phyloP scores from a whole-genome alignment of 2,888 invertebrate species.

The Mythimna impura region DNA sequence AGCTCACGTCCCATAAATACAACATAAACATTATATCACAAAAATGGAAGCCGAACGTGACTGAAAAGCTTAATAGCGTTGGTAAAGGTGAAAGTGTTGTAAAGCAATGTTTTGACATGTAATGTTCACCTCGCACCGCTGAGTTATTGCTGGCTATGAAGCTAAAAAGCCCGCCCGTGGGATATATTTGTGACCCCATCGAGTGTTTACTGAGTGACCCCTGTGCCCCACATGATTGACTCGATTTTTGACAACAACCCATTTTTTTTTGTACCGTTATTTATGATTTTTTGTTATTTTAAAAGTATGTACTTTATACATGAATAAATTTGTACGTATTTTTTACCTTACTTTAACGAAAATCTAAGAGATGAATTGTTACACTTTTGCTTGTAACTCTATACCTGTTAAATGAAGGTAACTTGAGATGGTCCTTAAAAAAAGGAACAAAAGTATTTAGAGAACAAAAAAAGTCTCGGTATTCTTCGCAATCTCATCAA shows the following conservation, averaged over 20 bases:
- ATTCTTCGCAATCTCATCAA: neutral
- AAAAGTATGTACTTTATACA: slow-evolving; percentile 1
- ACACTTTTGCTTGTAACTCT: neutral
- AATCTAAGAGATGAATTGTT: neutral
- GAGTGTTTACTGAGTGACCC: slow-evolving; percentile 11
- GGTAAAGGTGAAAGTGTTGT: slow-evolving; percentile 40
- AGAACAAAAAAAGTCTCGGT: neutral
- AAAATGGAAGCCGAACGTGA: slow-evolving; percentile 44
- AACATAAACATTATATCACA: slow-evolving; percentile 32
- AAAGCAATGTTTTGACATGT: slow-evolving; percentile 44
- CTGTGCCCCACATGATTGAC: slow-evolving; percentile 15
- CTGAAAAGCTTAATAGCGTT: slow-evolving; percentile 40
- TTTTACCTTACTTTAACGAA: neutral
- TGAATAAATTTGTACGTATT: slow-evolving; percentile 6
- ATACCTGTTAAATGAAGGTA: slow-evolving; percentile 16
- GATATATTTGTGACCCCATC: neutral
- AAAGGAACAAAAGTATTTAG: neutral
- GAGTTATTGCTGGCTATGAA: slow-evolving; percentile 24
- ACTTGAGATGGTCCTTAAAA: neutral
- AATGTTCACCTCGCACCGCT: slow-evolving; percentile 1
- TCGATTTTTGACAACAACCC: slow-evolving; percentile 15
- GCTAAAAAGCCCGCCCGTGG: slow-evolving; percentile 23
- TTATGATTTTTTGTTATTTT: slow-evolving; percentile 14
- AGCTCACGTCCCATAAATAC: slow-evolving; percentile 43
- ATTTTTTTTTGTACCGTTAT: slow-evolving; percentile 10